phyloP scores from a whole-genome alignment of 2,888 invertebrate genomes.

The Patella depressa region DNA sequence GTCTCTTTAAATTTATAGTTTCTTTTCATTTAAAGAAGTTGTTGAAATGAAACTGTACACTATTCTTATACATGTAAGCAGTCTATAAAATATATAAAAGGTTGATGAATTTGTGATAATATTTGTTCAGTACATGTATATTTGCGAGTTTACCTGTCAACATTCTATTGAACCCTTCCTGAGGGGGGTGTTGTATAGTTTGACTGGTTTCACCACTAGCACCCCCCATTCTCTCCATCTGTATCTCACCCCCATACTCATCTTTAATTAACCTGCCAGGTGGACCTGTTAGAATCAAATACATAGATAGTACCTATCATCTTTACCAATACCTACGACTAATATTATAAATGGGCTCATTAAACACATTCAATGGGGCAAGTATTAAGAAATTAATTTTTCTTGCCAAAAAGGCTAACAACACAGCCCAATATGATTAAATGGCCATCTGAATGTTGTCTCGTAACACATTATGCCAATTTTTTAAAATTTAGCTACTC shows the following conservation, averaged over 20 bases:
- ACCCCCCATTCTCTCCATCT: slow-evolving; percentile 29
- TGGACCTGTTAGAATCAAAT: slow-evolving; percentile 53
- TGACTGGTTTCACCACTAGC: slow-evolving; percentile 48
- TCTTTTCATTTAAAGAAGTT: neutral
- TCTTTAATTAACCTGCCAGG: slow-evolving; percentile 88
- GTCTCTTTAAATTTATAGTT: no score
- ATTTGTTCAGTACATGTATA: no score
- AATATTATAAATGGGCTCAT: no score
- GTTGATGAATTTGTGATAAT: no score
- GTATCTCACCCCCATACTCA: slow-evolving; percentile 77
- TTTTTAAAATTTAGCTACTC: no score
- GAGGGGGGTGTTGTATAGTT: slow-evolving; percentile 60
- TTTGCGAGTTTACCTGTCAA: slow-evolving; percentile 33
- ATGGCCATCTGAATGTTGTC: no score
- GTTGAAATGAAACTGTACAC: neutral
- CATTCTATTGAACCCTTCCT: slow-evolving; percentile 47
- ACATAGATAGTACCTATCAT: neutral
- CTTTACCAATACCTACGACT: neutral
- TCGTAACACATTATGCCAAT: no score
- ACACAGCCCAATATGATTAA: no score
- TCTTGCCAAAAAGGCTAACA: no score
- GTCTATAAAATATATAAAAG: no score
- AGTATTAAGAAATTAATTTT: no score
- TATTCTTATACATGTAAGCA: slow-evolving; percentile 33
- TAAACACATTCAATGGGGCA: no score